These are phyloP conservation scores for Aphrocallistes beatrix DNA, from an alignment of 37 sponge, comb jelly and placozoan species.

Conservation along the genomic window DNA sequence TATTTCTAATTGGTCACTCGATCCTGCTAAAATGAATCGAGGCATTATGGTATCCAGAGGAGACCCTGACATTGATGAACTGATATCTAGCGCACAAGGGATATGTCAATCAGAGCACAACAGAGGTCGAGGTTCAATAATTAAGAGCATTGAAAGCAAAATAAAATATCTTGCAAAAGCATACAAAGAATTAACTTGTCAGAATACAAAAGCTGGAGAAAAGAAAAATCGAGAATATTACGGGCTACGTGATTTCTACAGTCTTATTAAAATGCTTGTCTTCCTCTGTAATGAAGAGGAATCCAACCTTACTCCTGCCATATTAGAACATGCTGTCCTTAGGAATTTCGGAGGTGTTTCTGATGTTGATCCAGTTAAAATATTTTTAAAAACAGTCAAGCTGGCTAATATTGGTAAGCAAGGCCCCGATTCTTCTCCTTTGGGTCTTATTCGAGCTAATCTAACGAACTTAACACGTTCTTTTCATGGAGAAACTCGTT, in stretches of 20 bases:
- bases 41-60: slow-evolving; percentile 85
- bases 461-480: slow-evolving; percentile 21
- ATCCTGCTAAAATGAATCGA: slow-evolving; percentile 98
- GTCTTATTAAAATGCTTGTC: slow-evolving; percentile 87
- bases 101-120: background rate
- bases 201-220: slow-evolving; percentile 19
- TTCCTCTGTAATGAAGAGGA: slow-evolving; percentile 44
- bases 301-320: slow-evolving; percentile 23
- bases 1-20: slow-evolving; percentile 96
- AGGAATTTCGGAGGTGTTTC: slow-evolving; percentile 82
- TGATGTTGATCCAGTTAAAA: background rate
- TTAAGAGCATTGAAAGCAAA: slow-evolving; percentile 21
- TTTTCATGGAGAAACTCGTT: slow-evolving; percentile 39
- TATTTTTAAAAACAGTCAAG: background rate
- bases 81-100: slow-evolving; percentile 51
- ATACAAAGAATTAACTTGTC: slow-evolving; percentile 34
- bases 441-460: slow-evolving; percentile 60
- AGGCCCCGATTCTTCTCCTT: slow-evolving; percentile 40
- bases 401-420: background rate
- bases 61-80: slow-evolving; percentile 51
- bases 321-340: slow-evolving; percentile 65
- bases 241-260: slow-evolving; percentile 91
- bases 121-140: background rate
- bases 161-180: slow-evolving; percentile 48
- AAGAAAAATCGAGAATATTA: slow-evolving; percentile 54